These are phyloP conservation scores for Agonopterix alstromeriana DNA, from an alignment of 2,888 invertebrate species.

Conservation along the genomic window DNA sequence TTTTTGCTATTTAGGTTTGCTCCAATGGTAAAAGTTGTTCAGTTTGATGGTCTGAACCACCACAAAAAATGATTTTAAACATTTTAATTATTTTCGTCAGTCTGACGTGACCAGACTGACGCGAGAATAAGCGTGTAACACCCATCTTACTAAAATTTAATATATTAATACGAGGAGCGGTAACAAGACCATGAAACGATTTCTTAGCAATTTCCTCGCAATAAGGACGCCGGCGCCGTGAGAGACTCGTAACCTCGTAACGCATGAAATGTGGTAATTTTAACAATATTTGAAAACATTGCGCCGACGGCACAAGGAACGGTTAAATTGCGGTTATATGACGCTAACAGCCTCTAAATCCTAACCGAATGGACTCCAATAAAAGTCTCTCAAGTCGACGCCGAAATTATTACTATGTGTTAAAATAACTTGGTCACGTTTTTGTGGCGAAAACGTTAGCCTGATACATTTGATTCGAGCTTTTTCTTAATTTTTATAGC, in stretches of 20 bases:
- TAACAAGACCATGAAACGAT: constrained; percentile 8
- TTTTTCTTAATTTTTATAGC: not conserved
- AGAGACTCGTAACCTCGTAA: constrained; percentile 30
- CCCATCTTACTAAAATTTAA: too few species aligned
- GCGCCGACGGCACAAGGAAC: constrained; percentile 25
- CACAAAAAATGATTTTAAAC: too few species aligned
- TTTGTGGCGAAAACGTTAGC: not conserved
- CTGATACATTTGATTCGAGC: not conserved
- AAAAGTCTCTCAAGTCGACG: constrained; percentile 39
- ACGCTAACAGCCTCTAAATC: constrained; percentile 47
- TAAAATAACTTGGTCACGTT: constrained; percentile 5
- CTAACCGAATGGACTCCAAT: constrained; percentile 44
- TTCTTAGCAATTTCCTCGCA: constrained; percentile 15
- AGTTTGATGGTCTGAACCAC: too few species aligned
- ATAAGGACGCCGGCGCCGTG: constrained; percentile 15
- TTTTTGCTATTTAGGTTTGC: too few species aligned
- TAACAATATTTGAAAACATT: constrained; percentile 43
- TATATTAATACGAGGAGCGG: too few species aligned
- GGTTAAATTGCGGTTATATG: constrained; percentile 40
- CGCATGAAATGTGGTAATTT: constrained; percentile 39
- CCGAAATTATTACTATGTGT: constrained; percentile 7
- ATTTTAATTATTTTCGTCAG: too few species aligned
- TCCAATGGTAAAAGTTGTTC: too few species aligned
- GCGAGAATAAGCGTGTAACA: too few species aligned
- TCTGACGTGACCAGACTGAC: too few species aligned